These are phyloP conservation scores for Megaceryle maxima DNA, from an alignment of 2,113 vertebrate species.

Conservation along the genomic window DNA sequence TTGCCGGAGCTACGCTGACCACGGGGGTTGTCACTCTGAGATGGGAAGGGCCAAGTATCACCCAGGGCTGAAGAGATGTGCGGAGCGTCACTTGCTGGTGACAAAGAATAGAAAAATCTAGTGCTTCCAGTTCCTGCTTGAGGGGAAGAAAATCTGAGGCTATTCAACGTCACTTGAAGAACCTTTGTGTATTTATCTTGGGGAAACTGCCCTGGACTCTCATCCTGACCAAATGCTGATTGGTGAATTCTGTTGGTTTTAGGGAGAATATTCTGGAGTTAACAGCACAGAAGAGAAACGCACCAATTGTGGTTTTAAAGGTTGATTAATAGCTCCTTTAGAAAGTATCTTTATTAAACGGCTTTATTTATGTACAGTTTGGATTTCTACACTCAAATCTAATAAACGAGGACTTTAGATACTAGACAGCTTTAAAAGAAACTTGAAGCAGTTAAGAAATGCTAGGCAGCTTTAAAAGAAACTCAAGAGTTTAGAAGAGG, in stretches of 20 bases:
- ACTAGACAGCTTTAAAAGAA: neutral
- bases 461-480: neutral
- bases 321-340: neutral
- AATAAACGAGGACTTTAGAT: neutral
- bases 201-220: neutral
- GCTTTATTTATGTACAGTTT: neutral
- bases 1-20: neutral
- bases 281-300: neutral
- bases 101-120: neutral
- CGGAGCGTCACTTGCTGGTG: rapidly evolving
- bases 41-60: rapidly evolving
- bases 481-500: neutral
- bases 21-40: rapidly evolving
- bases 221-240: neutral
- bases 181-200: neutral
- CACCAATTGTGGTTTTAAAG: neutral
- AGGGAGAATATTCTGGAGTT: neutral
- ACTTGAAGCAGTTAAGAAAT: neutral
- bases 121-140: neutral
- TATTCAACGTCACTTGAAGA: rapidly evolving
- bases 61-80: rapidly evolving
- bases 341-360: neutral
- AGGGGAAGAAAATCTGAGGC: too few species aligned
- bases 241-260: neutral
- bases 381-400: neutral